phyloP scores from a whole-genome alignment of 2,888 invertebrate genomes.

The Bombylius discolor region DNA sequence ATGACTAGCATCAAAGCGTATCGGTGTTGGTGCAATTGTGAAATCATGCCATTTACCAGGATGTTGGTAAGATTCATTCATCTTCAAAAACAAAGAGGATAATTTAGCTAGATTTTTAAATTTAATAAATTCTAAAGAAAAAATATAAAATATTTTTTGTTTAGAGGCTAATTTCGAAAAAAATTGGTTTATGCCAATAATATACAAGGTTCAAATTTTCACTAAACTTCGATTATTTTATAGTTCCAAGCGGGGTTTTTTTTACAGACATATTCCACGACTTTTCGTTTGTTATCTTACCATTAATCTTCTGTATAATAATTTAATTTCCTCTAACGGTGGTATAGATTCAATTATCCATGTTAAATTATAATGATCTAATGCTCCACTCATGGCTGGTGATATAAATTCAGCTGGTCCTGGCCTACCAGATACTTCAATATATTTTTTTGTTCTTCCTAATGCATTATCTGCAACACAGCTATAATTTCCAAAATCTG shows the following conservation, averaged over 20 bases:
- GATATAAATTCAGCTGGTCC: conserved; percentile 50
- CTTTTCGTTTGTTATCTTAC: conserved; percentile 31
- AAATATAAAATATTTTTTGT: no score
- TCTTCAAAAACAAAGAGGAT: conserved; percentile 34
- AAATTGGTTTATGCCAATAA: no score
- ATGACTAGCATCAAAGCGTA: conserved; percentile 34
- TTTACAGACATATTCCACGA: no score
- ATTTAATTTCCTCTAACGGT: conserved; percentile 47
- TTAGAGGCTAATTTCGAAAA: no score
- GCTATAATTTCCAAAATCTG: conserved; percentile 51
- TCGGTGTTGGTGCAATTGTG: conserved; percentile 33
- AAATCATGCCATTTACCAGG: conserved; percentile 58
- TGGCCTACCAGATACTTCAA: conserved; percentile 51
- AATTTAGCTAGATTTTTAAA: no score
- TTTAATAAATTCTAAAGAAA: no score
- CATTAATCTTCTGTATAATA: conserved; percentile 48
- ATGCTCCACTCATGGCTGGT: conserved; percentile 44
- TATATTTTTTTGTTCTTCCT: conserved; percentile 43
- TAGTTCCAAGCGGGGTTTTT: no score
- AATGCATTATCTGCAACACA: conserved; percentile 43
- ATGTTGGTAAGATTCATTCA: conserved; percentile 58
- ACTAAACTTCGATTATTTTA: background rate
- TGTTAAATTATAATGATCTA: conserved; percentile 49
- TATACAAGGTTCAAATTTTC: no score
- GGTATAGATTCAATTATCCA: conserved; percentile 56